Evolutionary conservation across 2,113 vertebrate genomes (phyloP), one percentile per base, ranked within the genome.

Genomic region (Mirza zaza): DNA sequence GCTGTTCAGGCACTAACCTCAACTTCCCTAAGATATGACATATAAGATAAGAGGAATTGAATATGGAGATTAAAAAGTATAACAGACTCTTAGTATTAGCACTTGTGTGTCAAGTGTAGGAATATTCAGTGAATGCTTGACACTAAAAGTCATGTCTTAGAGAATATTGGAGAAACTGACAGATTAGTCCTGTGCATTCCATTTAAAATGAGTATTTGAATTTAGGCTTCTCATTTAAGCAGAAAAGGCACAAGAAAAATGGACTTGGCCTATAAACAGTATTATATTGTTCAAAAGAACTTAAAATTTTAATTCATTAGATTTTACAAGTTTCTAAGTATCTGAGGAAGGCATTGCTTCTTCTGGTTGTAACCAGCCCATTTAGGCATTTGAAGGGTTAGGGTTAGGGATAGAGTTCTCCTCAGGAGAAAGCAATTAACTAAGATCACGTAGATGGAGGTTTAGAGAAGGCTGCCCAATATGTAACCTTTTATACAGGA

Each of bases 291-390:
- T 91, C 81, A 36, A 68, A 90, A 94, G 13, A 88, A 90, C 23
- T 93, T 93, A 92, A 34, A 34, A 21, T 91, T 96, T 82, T 59
- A 76, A 85, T 91, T 96, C 4, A 80, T 55, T 90, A 25, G n/a
- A 73, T 94, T 94, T 67, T 88, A 85, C 25, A 83, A 77, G 23
- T 86, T 82, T 94, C 71, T 92, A 67, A 90, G 21, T 96, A 32
- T 39, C 82, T 96, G 23, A 84, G 76, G 32, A 65, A 75, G 25
- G 2, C 39, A n/a, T 29, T 93, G 36, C 8, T 95, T 84, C 34
- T 84, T 87, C 80, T 80, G 32, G 11, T 83, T 94, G 20, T 52
- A 55, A 75, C 0, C 67, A 84, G 15, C 3, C 50, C 70, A 67
- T 20, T 50, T 90, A 84, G 65, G 39, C 11, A 39, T 87, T 48